Base-by-base conservation (phyloP, 1,140 invertebrate genomes). In the Drosophila neocordata region DNA sequence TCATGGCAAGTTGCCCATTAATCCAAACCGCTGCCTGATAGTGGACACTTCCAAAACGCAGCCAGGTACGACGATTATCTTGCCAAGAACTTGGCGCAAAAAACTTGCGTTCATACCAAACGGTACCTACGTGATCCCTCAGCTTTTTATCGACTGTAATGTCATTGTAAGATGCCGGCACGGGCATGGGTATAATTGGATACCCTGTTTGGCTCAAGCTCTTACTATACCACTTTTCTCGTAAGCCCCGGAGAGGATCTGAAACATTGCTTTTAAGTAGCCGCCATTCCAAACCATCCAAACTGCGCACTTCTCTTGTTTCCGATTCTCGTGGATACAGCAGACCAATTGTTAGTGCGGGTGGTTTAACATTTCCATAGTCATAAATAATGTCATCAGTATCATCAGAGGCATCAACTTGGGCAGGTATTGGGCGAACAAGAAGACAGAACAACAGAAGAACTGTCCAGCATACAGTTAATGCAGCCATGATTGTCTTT, bases 111-210 rank as follows among this genome's bases (percentile, higher is more conserved):
- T 97, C 95, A 90, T 98, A 98, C 97, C 97, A 98, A n/a, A 96
- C 98, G 90, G 97, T 95, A 0, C 98, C 98, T 6, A 99, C 94
- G 92, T 99, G 97, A 92, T 99, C 97, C 24, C 98, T 92, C 1
- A 99, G 89, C 3, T 93, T 91, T 18, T 92, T 93, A 34, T 98
- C 95, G 65, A 96, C 94, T 0, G 96, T 97, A 7, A 99, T 94
- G 82, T 99, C 98, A 91, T 99, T 99, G 92, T 97, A 99, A 71
- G 97, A 98, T 0, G 97, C 95, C 0, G 98, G 98, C 2, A 99
- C 98, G 8, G 98, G 97, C 97, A 99, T 99, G 18, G 95, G 93
- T 4, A 95, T 94, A 1, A 81, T 63, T 11, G 56, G 22, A n/a
- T n/a, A 11, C 0, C 64, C 63, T 0, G 61, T 80, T 8, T 53